Percentiles rank a stretch among this genome's conserved stretches.
These are phyloP conservation scores for Scyliorhinus canicula DNA, from an alignment of 2,797 vertebrate genomes.

Conservation along the genomic window DNA sequence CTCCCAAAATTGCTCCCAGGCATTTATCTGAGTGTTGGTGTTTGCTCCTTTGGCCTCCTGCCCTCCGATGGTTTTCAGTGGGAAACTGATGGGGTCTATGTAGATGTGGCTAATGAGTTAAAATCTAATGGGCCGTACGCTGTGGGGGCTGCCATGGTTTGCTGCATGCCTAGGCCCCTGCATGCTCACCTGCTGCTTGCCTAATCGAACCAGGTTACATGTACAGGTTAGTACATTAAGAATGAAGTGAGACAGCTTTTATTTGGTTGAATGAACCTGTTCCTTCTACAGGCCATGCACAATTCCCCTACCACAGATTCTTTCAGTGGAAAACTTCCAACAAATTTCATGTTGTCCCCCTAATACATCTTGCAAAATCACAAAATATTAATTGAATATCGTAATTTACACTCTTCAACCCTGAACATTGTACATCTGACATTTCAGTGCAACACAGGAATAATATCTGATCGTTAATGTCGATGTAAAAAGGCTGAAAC, in stretches of 20 bases:
- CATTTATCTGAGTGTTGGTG: neutral
- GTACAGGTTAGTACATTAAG: neutral
- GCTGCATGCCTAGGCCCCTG: too few species aligned
- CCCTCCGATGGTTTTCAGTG: neutral
- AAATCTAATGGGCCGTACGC: too few species aligned
- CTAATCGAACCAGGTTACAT: neutral
- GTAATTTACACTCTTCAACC: constrained; percentile 15
- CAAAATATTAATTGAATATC: neutral
- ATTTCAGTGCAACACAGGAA: neutral
- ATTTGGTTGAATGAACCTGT: neutral
- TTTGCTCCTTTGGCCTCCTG: neutral
- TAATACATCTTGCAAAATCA: neutral
- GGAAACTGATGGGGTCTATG: neutral
- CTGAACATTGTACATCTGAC: neutral
- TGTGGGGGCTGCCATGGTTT: neutral
- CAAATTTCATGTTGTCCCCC: neutral
- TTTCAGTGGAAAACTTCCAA: constrained; percentile 10
- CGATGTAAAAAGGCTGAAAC: constrained; percentile 7
- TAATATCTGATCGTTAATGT: neutral
- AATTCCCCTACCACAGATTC: neutral
- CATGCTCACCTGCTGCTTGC: neutral
- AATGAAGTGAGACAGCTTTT: neutral
- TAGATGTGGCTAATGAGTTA: neutral
- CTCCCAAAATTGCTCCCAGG: neutral
- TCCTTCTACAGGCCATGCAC: neutral